Conservation (phyloP, 2,888 invertebrate species). For the Tupiocoris notatus region DNA sequence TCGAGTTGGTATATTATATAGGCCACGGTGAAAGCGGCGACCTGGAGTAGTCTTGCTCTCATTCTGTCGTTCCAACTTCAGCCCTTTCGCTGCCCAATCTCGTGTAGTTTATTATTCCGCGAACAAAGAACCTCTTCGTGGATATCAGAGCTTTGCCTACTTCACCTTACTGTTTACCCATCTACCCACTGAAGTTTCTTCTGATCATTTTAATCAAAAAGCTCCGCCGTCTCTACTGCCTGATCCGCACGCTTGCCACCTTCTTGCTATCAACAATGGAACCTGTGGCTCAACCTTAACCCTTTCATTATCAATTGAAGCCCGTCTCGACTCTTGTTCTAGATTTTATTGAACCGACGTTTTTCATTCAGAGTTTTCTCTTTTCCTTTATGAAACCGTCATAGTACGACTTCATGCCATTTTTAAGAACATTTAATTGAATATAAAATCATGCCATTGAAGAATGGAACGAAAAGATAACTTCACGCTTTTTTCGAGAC, state of each 20-base stretch:
- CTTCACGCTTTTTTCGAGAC: too few species aligned
- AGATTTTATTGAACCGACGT: too few species aligned
- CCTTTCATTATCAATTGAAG: background rate
- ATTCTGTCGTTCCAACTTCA: background rate
- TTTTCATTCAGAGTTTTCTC: too few species aligned
- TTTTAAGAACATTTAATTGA: too few species aligned
- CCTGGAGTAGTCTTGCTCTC: background rate
- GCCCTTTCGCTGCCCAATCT: background rate
- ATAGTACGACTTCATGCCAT: too few species aligned
- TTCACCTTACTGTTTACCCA: constrained; percentile 25
- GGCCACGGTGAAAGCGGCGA: too few species aligned
- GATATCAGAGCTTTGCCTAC: constrained; percentile 25
- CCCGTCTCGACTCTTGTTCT: background rate
- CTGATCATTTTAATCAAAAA: constrained; percentile 29
- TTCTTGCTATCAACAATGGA: background rate
- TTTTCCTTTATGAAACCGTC: too few species aligned
- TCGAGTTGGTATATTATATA: too few species aligned
- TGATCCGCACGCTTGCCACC: background rate
- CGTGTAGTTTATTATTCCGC: constrained; percentile 19
- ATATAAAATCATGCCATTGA: too few species aligned
- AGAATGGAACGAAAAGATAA: too few species aligned
- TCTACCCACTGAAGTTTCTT: constrained; percentile 15
- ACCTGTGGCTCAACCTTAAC: background rate
- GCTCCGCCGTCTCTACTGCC: background rate
- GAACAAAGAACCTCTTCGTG: constrained; percentile 20